Evolutionary conservation across 2,888 invertebrate species (phyloP), one percentile per base, ranked within the genome.

Genomic region (Dendrolimus pini): DNA sequence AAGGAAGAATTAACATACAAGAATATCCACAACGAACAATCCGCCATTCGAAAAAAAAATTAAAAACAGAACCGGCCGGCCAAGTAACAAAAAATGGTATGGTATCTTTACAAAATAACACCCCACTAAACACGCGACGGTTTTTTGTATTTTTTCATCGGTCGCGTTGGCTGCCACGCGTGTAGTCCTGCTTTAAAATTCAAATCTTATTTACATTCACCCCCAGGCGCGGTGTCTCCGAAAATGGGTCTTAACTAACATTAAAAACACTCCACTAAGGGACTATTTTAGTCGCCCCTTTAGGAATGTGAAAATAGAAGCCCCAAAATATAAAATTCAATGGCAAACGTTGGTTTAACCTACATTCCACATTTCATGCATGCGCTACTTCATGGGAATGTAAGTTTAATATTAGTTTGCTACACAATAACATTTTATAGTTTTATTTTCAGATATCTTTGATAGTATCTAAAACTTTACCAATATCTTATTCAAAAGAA

Each of bases 161-260:
- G 47, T 41, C 57, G 52, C 55, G 14, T 56, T 54, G 55, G 55
- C 60, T 62, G 61, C 61, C 65, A 65, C 62, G 67, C 69, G 62
- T 67, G 67, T 63, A 65, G 65, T 65, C 66, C 62, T 64, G 67
- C 74, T 89, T 82, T 82, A 85, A 86, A 83, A 86, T 88, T 86
- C 81, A 86, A 83, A 83, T 77, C 81, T 77, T 86, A 81, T 88
- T 86, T 85, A 83, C 83, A 87, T 88, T 83, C 85, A 81, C 75
- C 80, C 82, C 75, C 69, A 69, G 73, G 69, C 67, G 70, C 65
- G 69, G 69, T 73, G 76, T 76, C 74, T 67, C 73, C 77, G 69
- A 81, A 83, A 83, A 82, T 75, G 80, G 76, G 73, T 72, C 77
- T 78, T 78, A 74, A 72, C 74, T 77, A 78, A 80, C 77, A 75